Conservation (phyloP, 1,140 invertebrate genomes). For the Zaprionus davidi region DNA sequence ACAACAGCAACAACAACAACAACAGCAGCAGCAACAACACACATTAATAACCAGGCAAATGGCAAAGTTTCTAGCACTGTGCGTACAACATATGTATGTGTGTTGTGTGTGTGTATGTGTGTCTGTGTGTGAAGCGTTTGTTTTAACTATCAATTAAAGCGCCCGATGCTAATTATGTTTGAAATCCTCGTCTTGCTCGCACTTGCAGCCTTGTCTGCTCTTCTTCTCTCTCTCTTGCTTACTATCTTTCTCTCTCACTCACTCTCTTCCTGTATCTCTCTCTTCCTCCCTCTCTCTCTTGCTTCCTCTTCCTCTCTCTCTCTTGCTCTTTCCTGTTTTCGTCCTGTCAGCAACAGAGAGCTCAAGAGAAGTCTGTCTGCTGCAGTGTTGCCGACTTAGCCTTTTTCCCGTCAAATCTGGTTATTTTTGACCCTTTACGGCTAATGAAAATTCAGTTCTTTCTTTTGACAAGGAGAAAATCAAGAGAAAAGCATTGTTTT, state of each 20-base stretch:
- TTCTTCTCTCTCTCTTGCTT: neutral
- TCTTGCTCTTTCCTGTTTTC: neutral
- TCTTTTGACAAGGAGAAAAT: too few relatives aligned
- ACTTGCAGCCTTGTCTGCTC: neutral
- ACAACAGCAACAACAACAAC: slow-evolving; percentile 14
- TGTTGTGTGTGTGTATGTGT: slow-evolving; percentile 16
- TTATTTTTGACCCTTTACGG: neutral
- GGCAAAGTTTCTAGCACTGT: slow-evolving; percentile 58
- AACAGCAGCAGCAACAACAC: slow-evolving; percentile 35
- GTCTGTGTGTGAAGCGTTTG: slow-evolving; percentile 38
- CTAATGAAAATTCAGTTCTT: neutral
- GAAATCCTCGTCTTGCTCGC: slow-evolving; percentile 17
- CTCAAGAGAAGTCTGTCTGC: slow-evolving; percentile 24
- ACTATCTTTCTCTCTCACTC: too few relatives aligned
- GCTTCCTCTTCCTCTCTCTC: neutral
- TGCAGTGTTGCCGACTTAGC: neutral
- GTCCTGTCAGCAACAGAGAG: slow-evolving; percentile 20
- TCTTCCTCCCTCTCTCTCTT: slow-evolving; percentile 13
- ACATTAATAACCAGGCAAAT: slow-evolving; percentile 74
- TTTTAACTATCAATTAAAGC: slow-evolving; percentile 79
- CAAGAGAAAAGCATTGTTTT: too few relatives aligned
- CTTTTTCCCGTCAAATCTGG: neutral
- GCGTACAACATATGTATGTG: slow-evolving; percentile 8
- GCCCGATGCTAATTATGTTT: slow-evolving; percentile 76
- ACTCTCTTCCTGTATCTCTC: neutral